Conservation (phyloP, 30 jellyfish, hydroid and myxozoan genomes). For the Phacellophora camtschatica region DNA sequence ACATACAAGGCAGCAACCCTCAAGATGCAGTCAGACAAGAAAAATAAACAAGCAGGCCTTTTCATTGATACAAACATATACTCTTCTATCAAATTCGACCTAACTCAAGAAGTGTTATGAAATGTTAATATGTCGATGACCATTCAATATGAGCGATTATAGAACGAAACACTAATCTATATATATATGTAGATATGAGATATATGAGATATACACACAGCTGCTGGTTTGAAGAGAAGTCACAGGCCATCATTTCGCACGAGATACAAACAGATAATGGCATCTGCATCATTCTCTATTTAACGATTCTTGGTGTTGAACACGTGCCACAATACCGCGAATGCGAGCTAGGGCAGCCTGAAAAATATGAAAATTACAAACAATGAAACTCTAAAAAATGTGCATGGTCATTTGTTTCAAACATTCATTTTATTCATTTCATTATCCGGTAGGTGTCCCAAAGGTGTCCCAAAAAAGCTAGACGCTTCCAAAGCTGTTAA, state of each 20-base stretch:
- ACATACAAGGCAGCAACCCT: too few species aligned
- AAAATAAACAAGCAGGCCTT: neutral
- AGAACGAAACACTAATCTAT: neutral
- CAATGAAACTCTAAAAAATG: neutral
- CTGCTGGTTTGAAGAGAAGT: neutral
- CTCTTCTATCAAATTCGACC: slow-evolving; percentile 52
- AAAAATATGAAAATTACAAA: neutral
- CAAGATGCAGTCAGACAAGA: too few species aligned
- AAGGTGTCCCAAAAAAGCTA: too few species aligned
- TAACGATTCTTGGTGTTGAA: slow-evolving; percentile 63
- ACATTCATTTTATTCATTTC: too few species aligned
- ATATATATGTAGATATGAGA: neutral
- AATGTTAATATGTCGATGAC: neutral
- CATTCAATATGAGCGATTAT: slow-evolving; percentile 34
- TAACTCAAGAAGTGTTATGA: slow-evolving; percentile 24
- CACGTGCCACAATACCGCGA: slow-evolving; percentile 94
- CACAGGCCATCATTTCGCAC: neutral
- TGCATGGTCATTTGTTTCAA: neutral
- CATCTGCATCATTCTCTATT: slow-evolving; percentile 3
- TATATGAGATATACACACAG: neutral
- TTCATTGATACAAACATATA: slow-evolving; percentile 37
- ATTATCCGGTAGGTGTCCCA: too few species aligned
- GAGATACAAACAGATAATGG: neutral
- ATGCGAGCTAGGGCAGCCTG: slow-evolving; percentile 94
- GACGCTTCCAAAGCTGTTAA: too few species aligned